A percentile compares a stretch with the other conserved stretches of the same genome.
Evolutionary conservation across 2,888 invertebrate genomes (phyloP).

Genomic region (Leucophenga maculata): DNA sequence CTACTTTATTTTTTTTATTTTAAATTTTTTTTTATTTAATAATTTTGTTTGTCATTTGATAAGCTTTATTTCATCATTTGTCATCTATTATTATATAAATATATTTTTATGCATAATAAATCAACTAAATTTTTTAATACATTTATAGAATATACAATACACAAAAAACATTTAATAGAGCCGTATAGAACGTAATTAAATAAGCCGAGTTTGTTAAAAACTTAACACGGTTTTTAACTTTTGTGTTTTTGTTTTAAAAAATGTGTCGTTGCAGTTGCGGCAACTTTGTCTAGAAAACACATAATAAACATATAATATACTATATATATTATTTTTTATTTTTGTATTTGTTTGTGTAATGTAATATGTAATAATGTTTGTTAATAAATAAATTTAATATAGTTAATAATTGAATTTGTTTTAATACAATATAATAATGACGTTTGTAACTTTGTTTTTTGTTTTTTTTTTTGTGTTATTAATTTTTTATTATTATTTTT

Average conservation of each 20-base stretch:
- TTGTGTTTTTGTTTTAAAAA: constrained; percentile 10
- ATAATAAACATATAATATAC: constrained; percentile 36
- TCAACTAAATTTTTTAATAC: constrained; percentile 15
- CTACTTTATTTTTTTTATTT: constrained; percentile 2
- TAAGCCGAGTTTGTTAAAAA: not conserved
- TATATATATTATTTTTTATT: constrained; percentile 27
- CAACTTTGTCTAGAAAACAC: constrained; percentile 36
- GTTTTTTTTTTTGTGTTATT: constrained; percentile 19
- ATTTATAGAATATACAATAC: constrained; percentile 6
- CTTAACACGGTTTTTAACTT: not conserved
- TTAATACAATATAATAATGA: constrained; percentile 27
- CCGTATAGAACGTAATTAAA: constrained; percentile 19
- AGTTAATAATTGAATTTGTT: constrained; percentile 30
- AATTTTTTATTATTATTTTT: not conserved
- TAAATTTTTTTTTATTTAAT: not conserved
- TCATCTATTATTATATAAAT: constrained; percentile 3
- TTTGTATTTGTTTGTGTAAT: no score
- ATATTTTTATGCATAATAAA: constrained; percentile 11
- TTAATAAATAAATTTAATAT: constrained; percentile 27
- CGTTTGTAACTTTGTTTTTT: constrained; percentile 19
- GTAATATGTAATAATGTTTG: constrained; percentile 17
- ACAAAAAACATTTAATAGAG: constrained; percentile 22
- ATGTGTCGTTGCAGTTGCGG: not conserved
- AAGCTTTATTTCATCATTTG: constrained; percentile 1
- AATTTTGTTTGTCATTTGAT: constrained; percentile 3